Evolutionary conservation across 2,797 vertebrate species (phyloP), one percentile per base, ranked within the genome.

Genomic region (Paedocypris micromegethes): DNA sequence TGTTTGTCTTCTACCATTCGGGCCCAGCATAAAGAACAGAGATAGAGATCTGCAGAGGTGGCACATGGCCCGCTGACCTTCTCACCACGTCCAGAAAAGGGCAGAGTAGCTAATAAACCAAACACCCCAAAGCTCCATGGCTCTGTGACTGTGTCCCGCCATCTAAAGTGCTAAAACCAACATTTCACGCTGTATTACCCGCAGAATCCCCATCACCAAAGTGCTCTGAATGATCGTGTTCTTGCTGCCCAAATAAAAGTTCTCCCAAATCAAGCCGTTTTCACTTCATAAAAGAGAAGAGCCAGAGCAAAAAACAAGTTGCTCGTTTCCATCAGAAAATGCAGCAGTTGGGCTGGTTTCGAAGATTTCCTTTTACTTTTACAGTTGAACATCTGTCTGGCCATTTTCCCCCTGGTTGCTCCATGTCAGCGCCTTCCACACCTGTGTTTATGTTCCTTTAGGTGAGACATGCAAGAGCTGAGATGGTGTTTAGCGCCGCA

Each of bases 31-130:
- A 86, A 86, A 85, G 78, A 68, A 60, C 62, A 47, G 73, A 9
- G 86, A 88, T 88, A 86, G 80, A 83, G 78, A 89, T 89, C 86
- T 89, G 88, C 86, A 83, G 84, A 77, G 80, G 81, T 83, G 59
- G 83, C 84, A 82, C 75, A 75, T 75, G 73, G 70, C 76, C 77
- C 65, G 64, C 74, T 86, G 83, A 86, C 79, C 83, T 82, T 80
- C 84, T 70, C 83, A 81, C 55, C 37, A 5, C 8, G 40, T 64
- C 51, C 48, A 52, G 79, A 80, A 63, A 78, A 85, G 82, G 83
- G 81, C 78, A 82, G 77, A 72, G 41, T 2, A 53, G 63, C 73
- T 64, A 44, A 74, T 5, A 68, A 71, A 72, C n/a, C 42, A 61
- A 58, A 70, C 61, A 39, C 72, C 62, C 83, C 77, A 83, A 88